A percentile compares a stretch with the other conserved stretches of the same genome.
Evolutionary conservation across 2,888 invertebrate genomes (phyloP).

Genomic region (Clunio marinus): DNA sequence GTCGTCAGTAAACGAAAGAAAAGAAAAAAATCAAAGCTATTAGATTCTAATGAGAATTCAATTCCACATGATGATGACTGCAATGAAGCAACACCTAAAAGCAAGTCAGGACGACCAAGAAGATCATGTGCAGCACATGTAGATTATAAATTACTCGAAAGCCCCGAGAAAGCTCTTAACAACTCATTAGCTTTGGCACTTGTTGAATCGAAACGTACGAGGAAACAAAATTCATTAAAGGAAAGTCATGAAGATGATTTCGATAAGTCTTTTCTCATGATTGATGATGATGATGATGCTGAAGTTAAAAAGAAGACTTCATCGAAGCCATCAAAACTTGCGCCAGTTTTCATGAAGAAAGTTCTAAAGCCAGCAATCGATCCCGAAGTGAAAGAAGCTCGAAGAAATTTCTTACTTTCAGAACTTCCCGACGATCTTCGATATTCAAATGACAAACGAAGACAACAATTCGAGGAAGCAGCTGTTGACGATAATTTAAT

Average conservation of each 20-base stretch:
- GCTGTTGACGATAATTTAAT: conserved; percentile 48
- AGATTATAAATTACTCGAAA: neutral
- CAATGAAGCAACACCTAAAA: conserved; percentile 28
- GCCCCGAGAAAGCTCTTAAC: conserved; percentile 34
- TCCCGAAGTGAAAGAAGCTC: conserved; percentile 59
- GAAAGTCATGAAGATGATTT: neutral
- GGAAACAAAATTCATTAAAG: neutral
- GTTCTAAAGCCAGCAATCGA: conserved; percentile 57
- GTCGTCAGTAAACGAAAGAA: conserved; percentile 2
- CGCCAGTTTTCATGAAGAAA: conserved; percentile 64
- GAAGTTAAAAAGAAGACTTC: conserved; percentile 32
- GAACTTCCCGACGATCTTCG: conserved; percentile 64
- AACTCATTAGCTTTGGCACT: neutral
- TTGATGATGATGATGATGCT: too few species aligned
- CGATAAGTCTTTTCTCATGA: too few species aligned
- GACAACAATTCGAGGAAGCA: conserved; percentile 48
- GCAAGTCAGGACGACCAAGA: conserved; percentile 1
- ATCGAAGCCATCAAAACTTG: conserved; percentile 55
- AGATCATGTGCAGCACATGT: conserved; percentile 10
- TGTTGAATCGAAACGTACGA: neutral
- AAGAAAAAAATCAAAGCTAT: conserved; percentile 26
- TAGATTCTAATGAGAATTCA: conserved; percentile 9
- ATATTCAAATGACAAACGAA: conserved; percentile 55
- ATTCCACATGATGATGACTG: conserved; percentile 5
- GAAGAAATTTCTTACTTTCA: conserved; percentile 65